Conservation (phyloP, 1,140 invertebrate species). For the Ptiloglossa arizonensis region DNA sequence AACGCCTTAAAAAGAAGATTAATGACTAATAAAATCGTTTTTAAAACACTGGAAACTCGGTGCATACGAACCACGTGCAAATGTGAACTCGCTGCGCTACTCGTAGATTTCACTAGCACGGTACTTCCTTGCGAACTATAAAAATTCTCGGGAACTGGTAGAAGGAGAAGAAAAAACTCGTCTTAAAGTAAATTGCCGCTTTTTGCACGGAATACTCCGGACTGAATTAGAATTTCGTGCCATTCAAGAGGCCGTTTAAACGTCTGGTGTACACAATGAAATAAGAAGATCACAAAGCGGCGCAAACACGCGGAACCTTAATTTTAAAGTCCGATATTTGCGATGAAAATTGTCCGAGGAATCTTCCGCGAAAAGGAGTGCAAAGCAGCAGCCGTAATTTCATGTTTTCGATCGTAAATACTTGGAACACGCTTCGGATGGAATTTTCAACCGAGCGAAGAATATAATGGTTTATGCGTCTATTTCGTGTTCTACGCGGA, state of each 20-base stretch:
- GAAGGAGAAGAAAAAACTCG: constrained; percentile 1
- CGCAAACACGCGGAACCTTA: neutral
- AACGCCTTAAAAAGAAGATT: too few species aligned
- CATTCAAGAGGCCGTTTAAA: neutral
- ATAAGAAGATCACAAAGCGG: neutral
- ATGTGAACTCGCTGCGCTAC: neutral
- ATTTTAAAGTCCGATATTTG: neutral
- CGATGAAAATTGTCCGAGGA: neutral
- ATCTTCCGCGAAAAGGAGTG: neutral
- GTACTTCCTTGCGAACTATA: neutral
- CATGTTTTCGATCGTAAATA: neutral
- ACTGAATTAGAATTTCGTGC: neutral
- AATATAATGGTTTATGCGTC: neutral
- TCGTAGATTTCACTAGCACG: neutral
- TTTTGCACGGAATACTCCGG: neutral
- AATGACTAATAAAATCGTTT: too few species aligned
- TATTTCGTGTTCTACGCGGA: neutral
- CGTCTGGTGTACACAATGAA: neutral
- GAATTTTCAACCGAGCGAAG: neutral
- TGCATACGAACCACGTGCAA: too few species aligned
- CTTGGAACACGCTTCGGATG: too few species aligned
- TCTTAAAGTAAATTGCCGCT: neutral
- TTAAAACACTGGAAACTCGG: too few species aligned
- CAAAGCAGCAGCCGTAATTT: neutral
- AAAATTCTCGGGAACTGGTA: neutral